phyloP scores from a whole-genome alignment of 2,113 vertebrate genomes.

The Ornithorhynchus anatinus region DNA sequence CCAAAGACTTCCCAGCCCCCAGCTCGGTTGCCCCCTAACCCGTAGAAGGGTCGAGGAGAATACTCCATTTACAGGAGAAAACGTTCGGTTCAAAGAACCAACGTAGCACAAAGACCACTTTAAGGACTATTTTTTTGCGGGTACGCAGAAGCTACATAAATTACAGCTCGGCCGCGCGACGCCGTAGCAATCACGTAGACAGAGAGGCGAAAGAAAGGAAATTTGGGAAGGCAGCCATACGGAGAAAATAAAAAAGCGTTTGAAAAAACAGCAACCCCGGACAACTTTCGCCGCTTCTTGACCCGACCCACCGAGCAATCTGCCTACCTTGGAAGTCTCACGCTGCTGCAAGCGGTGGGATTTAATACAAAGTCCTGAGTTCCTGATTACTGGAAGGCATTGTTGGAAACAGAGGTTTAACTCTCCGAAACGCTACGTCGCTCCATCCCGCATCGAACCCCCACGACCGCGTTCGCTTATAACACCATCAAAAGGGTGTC shows the following conservation, averaged over 20 bases:
- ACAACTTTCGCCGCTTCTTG: conserved; percentile 9
- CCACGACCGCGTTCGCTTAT: conserved; percentile 45
- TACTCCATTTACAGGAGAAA: conserved; percentile 1
- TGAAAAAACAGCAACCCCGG: conserved; percentile 22
- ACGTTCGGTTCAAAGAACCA: conserved; percentile 46
- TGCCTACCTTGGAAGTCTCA: conserved; percentile 5
- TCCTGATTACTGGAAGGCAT: conserved; percentile 41
- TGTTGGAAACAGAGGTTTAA: conserved; percentile 40
- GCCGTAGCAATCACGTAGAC: background rate
- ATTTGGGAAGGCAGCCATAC: background rate
- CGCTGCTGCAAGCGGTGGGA: conserved; percentile 1
- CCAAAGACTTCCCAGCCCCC: background rate
- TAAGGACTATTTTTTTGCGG: too few relatives aligned
- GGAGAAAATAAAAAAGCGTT: too few relatives aligned
- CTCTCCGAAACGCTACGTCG: conserved; percentile 39
- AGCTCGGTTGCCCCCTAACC: background rate
- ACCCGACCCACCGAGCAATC: background rate
- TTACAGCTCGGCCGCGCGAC: too few relatives aligned
- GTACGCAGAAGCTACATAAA: too few relatives aligned
- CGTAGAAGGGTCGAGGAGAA: conserved; percentile 22
- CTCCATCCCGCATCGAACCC: conserved; percentile 37
- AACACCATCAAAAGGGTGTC: conserved; percentile 28
- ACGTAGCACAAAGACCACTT: too few relatives aligned
- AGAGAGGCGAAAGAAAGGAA: background rate
- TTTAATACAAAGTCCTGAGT: conserved; percentile 41